These are phyloP conservation scores for Heteromormyrus szaboi DNA, from an alignment of 2,797 vertebrate species.

Conservation along the genomic window DNA sequence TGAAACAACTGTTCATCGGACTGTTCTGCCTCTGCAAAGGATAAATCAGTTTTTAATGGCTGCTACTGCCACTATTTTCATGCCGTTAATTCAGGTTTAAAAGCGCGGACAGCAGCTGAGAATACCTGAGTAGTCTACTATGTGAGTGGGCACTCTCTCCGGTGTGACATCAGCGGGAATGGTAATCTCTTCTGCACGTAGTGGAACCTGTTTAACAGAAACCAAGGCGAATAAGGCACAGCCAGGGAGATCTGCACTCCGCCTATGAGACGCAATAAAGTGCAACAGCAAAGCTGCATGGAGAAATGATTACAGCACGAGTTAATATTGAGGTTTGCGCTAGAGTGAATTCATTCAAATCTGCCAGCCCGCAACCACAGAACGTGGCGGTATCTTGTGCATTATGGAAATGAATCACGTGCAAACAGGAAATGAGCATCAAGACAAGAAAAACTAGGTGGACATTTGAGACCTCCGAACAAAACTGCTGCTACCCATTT, in stretches of 20 bases:
- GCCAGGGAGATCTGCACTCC: not conserved
- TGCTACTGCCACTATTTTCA: not conserved
- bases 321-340: not conserved
- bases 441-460: not conserved
- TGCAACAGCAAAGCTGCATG: not conserved
- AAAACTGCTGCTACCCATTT: not conserved
- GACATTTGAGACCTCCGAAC: not conserved
- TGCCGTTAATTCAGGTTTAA: not conserved
- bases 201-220: constrained; percentile 71
- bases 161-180: constrained; percentile 96
- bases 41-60: not conserved
- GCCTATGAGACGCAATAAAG: not conserved
- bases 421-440: not conserved
- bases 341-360: not conserved
- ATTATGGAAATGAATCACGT: not conserved
- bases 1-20: constrained; percentile 90
- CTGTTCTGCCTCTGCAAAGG: constrained; percentile 79
- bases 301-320: not conserved
- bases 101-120: not conserved
- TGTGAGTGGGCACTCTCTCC: constrained; percentile 94
- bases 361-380: not conserved
- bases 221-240: not conserved
- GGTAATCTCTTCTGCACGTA: constrained; percentile 92
- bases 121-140: constrained; percentile 77
- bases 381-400: not conserved